Conservation (phyloP, 2,888 invertebrate genomes). For the Ochropacha duplaris region DNA sequence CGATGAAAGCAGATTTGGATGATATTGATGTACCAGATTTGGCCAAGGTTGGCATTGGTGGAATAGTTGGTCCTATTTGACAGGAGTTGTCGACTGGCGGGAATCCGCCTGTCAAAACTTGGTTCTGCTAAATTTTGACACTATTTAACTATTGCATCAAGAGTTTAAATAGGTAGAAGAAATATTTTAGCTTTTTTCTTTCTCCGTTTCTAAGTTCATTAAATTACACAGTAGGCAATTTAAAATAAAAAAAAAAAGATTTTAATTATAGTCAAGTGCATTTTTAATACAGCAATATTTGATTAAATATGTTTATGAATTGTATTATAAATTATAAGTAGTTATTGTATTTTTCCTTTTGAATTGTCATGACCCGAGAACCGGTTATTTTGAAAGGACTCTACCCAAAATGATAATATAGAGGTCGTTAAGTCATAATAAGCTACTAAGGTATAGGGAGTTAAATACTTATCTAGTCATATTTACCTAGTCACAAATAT, state of each 20-base stretch:
- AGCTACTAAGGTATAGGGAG: no score
- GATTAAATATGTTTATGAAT: not conserved
- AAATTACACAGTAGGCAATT: no score
- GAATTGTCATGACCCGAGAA: no score
- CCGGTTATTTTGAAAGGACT: no score
- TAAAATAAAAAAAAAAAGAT: no score
- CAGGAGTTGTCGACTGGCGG: conserved; percentile 61
- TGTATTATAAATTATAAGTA: not conserved
- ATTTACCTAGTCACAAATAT: not conserved
- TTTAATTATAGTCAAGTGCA: no score
- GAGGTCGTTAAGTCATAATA: no score
- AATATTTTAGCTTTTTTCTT: not conserved
- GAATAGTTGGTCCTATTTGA: conserved; percentile 61
- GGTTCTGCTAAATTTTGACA: conserved; percentile 64
- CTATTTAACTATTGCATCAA: not conserved
- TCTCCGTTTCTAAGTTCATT: no score
- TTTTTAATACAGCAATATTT: no score
- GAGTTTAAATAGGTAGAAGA: not conserved
- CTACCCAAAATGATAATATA: no score
- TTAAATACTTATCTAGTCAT: no score
- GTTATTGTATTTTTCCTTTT: no score
- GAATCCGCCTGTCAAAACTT: conserved; percentile 73
- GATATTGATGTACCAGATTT: conserved; percentile 68
- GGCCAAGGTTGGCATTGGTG: conserved; percentile 60
- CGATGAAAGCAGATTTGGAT: conserved; percentile 53